Base-by-base conservation (phyloP, 23 tunicate species). In the Aplidium turbinatum region DNA sequence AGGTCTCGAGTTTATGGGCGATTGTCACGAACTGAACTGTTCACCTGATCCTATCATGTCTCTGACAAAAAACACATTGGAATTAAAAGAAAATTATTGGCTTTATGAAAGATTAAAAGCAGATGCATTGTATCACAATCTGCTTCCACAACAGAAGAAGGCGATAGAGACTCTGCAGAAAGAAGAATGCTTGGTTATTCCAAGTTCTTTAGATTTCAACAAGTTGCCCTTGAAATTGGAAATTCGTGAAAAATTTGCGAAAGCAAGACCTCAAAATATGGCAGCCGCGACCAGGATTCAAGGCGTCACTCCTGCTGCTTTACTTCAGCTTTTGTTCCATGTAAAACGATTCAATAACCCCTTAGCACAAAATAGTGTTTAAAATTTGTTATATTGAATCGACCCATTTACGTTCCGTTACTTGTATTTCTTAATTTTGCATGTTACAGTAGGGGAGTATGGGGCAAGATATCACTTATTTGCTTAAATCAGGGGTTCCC, bases 271-370 rank as follows among this genome's bases (percentile, higher is more conserved):
- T 0, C 62, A 53, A 38, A 91, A 91, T 30, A 73, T 91, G 47
- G 97, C 97, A 3, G 97, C 97, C 18, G 97, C 97, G 18, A 58
- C 82, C 3, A 51, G 97, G 58, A 73, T 91, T 24, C 97, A 84
- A 58, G 97, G 97, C 55, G 74, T 91, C 40, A 91, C 97, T 0
- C 97, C 97, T 1, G 66, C 97, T 35, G 82, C 91, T 16, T 48
- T 91, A 0, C 62, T 91, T 25, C 66, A 75, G n/a, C 50, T 91
- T 67, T 34, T 91, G 28, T 36, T 62, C 28, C 73, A 78, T 51
- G 68, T 84, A 6, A 91, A 84, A 68, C n/a, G n/a, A n/a, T n/a
- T n/a, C n/a, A n/a, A n/a, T n/a, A n/a, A n/a, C n/a, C n/a, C n/a
- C n/a, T n/a, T n/a, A n/a, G n/a, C n/a, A n/a, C n/a, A n/a, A n/a